Conservation (phyloP, 2,888 invertebrate genomes). For the Leptogaster cylindrica region DNA sequence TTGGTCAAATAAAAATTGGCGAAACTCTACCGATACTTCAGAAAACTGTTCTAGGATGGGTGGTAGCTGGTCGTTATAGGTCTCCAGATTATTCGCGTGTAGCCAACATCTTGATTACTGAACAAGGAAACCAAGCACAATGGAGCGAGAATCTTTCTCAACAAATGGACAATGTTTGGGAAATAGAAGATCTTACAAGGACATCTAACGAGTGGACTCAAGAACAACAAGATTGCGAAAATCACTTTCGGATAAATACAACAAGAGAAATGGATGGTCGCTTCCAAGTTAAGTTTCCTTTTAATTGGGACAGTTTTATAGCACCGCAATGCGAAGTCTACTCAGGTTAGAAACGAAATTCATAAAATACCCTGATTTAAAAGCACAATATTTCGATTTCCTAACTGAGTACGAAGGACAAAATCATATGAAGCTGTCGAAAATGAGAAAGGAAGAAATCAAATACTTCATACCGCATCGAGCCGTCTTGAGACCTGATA, state of each 20-base stretch:
- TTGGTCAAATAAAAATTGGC: background rate
- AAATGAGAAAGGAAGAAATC: too few relatives aligned
- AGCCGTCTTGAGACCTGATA: too few relatives aligned
- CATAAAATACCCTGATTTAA: slow-evolving; percentile 28
- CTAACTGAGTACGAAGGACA: slow-evolving; percentile 46
- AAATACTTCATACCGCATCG: too few relatives aligned
- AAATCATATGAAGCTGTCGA: slow-evolving; percentile 66
- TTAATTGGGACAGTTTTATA: background rate
- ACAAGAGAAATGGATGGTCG: background rate
- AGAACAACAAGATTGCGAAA: background rate
- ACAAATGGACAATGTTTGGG: background rate
- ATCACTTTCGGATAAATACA: background rate
- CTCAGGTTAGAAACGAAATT: slow-evolving; percentile 42
- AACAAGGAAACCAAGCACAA: background rate
- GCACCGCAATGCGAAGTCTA: background rate
- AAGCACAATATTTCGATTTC: slow-evolving; percentile 44
- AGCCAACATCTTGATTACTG: background rate
- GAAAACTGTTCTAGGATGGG: background rate
- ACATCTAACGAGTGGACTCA: background rate
- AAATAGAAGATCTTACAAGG: background rate
- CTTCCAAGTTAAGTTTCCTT: background rate
- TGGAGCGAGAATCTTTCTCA: background rate
- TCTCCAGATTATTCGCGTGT: background rate
- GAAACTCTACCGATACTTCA: slow-evolving; percentile 1
- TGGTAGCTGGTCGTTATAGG: background rate